Evolutionary conservation across 2,113 vertebrate genomes (phyloP).

Genomic region (Octodon degus): DNA sequence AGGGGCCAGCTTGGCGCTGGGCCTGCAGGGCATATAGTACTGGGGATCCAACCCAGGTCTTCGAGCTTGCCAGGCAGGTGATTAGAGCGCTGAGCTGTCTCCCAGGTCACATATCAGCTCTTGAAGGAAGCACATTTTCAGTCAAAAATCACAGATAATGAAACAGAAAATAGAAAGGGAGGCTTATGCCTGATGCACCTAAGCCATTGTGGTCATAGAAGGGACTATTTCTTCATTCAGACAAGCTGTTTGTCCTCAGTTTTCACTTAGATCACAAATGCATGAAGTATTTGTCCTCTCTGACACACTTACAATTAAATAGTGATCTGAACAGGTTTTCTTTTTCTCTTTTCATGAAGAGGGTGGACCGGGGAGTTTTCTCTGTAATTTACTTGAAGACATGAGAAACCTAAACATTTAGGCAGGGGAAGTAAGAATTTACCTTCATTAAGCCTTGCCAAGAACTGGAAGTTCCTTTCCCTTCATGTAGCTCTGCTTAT

Average conservation of each 20-base stretch:
- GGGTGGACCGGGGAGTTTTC: background rate
- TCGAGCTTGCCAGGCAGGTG: too few relatives aligned
- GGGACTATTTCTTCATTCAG: background rate
- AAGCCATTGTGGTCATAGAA: background rate
- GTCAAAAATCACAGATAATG: background rate
- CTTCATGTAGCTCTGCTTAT: background rate
- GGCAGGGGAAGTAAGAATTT: background rate
- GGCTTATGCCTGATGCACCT: background rate
- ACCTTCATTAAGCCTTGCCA: background rate
- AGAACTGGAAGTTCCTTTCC: background rate
- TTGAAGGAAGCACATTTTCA: slow-evolving; percentile 32
- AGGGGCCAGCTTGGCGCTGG: too few relatives aligned
- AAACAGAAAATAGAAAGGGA: background rate
- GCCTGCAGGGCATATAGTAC: too few relatives aligned
- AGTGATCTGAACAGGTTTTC: background rate
- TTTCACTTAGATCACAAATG: background rate
- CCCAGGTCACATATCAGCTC: background rate
- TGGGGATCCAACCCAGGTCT: too few relatives aligned
- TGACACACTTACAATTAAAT: background rate
- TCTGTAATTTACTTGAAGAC: background rate
- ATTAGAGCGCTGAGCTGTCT: too few relatives aligned
- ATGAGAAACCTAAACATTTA: slow-evolving; percentile 7
- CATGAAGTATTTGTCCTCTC: background rate
- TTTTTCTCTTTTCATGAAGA: background rate
- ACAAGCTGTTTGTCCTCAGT: background rate